phyloP scores from a whole-genome alignment of 2,113 vertebrate species.

The Gopherus evgoodei region DNA sequence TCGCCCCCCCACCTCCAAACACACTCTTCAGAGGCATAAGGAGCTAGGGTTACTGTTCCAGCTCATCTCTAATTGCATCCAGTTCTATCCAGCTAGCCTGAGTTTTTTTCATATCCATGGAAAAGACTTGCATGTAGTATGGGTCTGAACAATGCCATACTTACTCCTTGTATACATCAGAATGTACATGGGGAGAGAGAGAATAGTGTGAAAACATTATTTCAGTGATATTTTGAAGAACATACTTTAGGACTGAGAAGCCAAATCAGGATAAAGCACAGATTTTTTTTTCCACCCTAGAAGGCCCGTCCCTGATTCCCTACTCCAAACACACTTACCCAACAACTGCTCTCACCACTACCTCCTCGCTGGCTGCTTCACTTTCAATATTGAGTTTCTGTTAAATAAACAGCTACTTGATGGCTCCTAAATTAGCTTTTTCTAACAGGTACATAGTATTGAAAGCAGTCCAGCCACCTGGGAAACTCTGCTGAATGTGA shows the following conservation, averaged over 20 bases:
- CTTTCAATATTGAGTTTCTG: slow-evolving; percentile 50
- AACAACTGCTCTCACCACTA: slow-evolving; percentile 1
- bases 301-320: background rate
- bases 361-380: slow-evolving; percentile 1
- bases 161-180: background rate
- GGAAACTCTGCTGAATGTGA: slow-evolving; percentile 52
- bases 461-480: slow-evolving; percentile 31
- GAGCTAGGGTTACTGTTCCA: fast-evolving
- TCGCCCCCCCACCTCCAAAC: no score
- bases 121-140: background rate
- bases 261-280: background rate
- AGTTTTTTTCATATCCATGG: background rate
- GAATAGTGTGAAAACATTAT: background rate
- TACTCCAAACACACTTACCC: slow-evolving; percentile 2
- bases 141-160: background rate
- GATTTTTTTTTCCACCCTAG: background rate
- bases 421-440: slow-evolving; percentile 49
- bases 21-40: background rate
- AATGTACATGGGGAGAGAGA: background rate
- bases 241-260: background rate
- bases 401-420: slow-evolving; percentile 56
- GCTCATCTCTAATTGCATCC: background rate
- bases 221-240: background rate
- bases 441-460: slow-evolving; percentile 49
- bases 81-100: background rate